Conservation (phyloP, 2,888 invertebrate genomes). For the Ernsta delagoae region DNA sequence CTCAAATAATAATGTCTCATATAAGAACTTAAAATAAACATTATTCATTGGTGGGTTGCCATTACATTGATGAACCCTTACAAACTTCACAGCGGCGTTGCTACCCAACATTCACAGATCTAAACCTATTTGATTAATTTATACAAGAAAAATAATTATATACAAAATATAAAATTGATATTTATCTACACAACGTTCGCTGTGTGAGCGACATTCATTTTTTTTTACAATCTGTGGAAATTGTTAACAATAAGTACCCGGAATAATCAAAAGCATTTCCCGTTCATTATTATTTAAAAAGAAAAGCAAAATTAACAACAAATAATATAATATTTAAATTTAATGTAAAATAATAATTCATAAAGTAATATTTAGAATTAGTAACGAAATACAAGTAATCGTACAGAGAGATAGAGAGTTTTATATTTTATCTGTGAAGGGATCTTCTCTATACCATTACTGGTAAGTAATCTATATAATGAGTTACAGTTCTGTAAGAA, state of each 20-base stretch:
- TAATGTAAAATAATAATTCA: conserved; percentile 27
- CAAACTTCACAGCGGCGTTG: conserved; percentile 42
- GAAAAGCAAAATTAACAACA: conserved; percentile 51
- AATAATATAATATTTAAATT: conserved; percentile 50
- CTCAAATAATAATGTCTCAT: conserved; percentile 39
- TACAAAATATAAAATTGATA: conserved; percentile 82
- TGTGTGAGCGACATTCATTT: conserved; percentile 56
- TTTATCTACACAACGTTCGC: conserved; percentile 74
- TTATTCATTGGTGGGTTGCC: conserved; percentile 58
- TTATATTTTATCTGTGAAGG: conserved; percentile 22
- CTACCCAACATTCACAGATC: conserved; percentile 66
- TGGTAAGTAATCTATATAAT: conserved; percentile 4
- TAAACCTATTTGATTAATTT: conserved; percentile 77
- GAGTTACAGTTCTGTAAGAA: conserved; percentile 23
- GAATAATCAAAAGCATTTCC: conserved; percentile 47
- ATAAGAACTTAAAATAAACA: conserved; percentile 48
- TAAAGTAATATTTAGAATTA: conserved; percentile 25
- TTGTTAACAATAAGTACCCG: conserved; percentile 75
- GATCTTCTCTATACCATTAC: conserved; percentile 4
- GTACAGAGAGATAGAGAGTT: background rate
- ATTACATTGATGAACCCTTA: conserved; percentile 40
- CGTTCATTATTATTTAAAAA: conserved; percentile 39
- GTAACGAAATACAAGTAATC: conserved; percentile 21
- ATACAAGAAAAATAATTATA: conserved; percentile 76
- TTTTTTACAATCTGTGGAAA: conserved; percentile 57